Base-by-base conservation (phyloP, 37 sponge, comb jelly and placozoan species). In the Chondrosia reniformis region DNA sequence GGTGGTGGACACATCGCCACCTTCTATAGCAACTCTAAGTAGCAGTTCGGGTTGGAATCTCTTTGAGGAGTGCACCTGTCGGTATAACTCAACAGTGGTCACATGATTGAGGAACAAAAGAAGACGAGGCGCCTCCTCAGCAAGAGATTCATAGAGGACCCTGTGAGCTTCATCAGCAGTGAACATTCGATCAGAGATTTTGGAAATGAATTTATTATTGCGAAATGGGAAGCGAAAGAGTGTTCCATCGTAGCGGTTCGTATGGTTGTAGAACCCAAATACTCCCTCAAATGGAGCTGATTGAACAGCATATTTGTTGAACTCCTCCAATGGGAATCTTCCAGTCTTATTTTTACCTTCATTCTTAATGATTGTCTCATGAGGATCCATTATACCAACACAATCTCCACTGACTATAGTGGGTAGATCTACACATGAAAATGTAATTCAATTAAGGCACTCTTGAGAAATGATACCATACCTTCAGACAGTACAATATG, bases 221-320 rank as follows among this genome's bases (percentile, higher is more conserved):
- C 92, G 80, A 8, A 91, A 61, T n/a, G 92, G 92, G 67, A 91
- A 91, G 21, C 92, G 84, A 57, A 91, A 91, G 38, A 91, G 55
- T 46, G 92, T 87, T 46, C 76, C 87, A 43, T 79, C 25, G 78
- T 88, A 88, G 39, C 38, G 1, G 1, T 21, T 33, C 27, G 45
- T 45, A 21, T 4, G 19, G 52, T 52, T 9, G 24, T 17, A 30
- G 46, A 78, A 55, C 9, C 66, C 88, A 62, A 87, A 78, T 12
- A 87, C 31, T 7, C 67, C 79, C 42, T 63, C 25, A 32, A 83
- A 78, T 37, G 77, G 54, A 4, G 76, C 78, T n/a, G 54, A 61
- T 55, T 84, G 84, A 22, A 80, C 81, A 19, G 30, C 30, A 55
- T 76, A 54, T 22, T 46, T 74, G 12, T 67, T 44, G 27, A 88